These are phyloP conservation scores for Drosophila macrothrix DNA, from an alignment of 2,888 invertebrate species.

Conservation along the genomic window DNA sequence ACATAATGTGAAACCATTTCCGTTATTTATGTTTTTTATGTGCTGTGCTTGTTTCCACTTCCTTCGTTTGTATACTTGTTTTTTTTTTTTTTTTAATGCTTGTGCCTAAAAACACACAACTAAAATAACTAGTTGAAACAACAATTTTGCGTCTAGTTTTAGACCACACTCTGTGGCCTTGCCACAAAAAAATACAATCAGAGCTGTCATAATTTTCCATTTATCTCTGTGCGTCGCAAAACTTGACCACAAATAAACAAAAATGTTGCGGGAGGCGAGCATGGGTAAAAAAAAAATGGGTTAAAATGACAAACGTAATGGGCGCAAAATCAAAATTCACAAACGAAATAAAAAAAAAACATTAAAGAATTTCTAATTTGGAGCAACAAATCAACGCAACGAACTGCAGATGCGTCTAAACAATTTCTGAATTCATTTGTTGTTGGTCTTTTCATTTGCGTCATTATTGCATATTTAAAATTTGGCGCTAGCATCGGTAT, in stretches of 20 bases:
- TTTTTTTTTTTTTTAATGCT: conserved; percentile 17
- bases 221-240: conserved; percentile 41
- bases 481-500: conserved; percentile 26
- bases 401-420: conserved; percentile 47
- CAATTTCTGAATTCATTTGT: conserved; percentile 29
- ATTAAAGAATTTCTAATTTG: conserved; percentile 22
- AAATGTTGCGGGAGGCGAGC: conserved; percentile 38
- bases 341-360: conserved; percentile 1
- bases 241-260: conserved; percentile 62
- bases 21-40: conserved; percentile 8
- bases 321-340: conserved; percentile 32
- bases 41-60: conserved; percentile 37
- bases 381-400: conserved; percentile 35
- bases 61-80: conserved; percentile 33
- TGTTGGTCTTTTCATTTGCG: conserved; percentile 33
- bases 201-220: conserved; percentile 67
- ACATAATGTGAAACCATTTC: neutral
- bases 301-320: conserved; percentile 72
- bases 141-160: conserved; percentile 10
- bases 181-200: conserved; percentile 42
- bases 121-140: conserved; percentile 40
- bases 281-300: conserved; percentile 60
- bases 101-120: conserved; percentile 3
- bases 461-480: conserved; percentile 49
- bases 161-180: conserved; percentile 46